Percentiles rank a stretch among this genome's conserved stretches.
phyloP scores from a whole-genome alignment of 37 sponge, comb jelly and placozoan species.

The Mnemiopsis leidyi region DNA sequence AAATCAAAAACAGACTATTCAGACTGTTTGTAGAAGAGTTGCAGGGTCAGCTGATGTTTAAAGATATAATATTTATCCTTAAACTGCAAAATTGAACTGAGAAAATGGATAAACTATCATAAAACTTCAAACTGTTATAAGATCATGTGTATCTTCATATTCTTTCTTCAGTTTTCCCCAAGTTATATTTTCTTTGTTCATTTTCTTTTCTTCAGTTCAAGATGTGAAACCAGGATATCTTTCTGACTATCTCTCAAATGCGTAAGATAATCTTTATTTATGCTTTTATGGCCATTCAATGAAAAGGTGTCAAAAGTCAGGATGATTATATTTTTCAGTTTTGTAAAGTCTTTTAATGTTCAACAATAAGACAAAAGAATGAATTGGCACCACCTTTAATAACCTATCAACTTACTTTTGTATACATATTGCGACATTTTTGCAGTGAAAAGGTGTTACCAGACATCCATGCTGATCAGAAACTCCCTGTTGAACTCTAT shows the following conservation, averaged over 20 bases:
- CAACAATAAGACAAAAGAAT: neutral
- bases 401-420: neutral
- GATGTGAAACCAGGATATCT: constrained; percentile 42
- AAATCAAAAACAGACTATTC: no score
- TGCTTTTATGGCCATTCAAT: no score
- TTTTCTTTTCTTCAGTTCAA: neutral
- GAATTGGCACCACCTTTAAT: neutral
- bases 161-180: no score
- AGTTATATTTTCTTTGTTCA: no score
- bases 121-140: no score
- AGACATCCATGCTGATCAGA: neutral
- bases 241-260: neutral
- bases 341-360: neutral
- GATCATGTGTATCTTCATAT: no score
- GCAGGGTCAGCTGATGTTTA: no score
- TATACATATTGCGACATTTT: neutral
- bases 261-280: no score
- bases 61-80: no score
- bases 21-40: no score
- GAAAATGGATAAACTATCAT: no score
- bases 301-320: neutral
- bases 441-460: neutral
- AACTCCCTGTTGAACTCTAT: constrained; percentile 14
- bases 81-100: no score
- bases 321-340: neutral